Conservation (phyloP, 2,888 invertebrate species). For the Heliconius charithonia region DNA sequence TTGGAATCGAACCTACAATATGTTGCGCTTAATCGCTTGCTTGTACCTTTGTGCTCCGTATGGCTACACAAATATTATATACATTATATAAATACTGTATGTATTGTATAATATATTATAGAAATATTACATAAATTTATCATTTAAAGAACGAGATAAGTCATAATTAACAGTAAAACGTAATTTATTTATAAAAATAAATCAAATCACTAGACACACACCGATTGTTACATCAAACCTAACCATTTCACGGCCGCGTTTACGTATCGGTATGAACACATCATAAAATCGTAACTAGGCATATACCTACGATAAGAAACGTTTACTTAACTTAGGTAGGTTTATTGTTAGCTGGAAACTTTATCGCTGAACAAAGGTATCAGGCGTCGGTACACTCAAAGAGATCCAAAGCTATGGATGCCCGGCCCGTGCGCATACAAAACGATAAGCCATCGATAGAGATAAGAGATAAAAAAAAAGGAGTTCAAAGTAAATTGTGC, state of each 20-base stretch:
- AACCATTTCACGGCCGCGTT: constrained; percentile 34
- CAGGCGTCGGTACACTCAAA: constrained; percentile 59
- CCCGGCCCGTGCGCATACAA: constrained; percentile 53
- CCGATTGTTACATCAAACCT: background rate
- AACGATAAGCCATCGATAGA: constrained; percentile 54
- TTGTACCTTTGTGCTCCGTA: no score
- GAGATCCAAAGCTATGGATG: constrained; percentile 47
- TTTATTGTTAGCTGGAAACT: constrained; percentile 47
- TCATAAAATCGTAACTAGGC: constrained; percentile 38
- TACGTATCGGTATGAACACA: constrained; percentile 35
- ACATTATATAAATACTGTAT: background rate
- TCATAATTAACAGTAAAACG: background rate
- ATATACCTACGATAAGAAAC: constrained; percentile 36
- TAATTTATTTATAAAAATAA: no score
- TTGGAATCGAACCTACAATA: no score
- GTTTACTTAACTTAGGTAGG: constrained; percentile 38
- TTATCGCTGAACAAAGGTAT: constrained; percentile 55
- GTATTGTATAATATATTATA: background rate
- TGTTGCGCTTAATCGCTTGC: no score
- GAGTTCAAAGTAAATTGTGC: constrained; percentile 39
- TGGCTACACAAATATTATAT: background rate
- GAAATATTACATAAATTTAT: background rate
- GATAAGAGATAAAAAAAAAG: constrained; percentile 44
- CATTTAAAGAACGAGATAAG: background rate
- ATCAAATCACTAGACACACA: background rate